A percentile compares a stretch with the other conserved stretches of the same genome.
Evolutionary conservation across 2,113 vertebrate species (phyloP).

Genomic region (Megaceryle torquata): DNA sequence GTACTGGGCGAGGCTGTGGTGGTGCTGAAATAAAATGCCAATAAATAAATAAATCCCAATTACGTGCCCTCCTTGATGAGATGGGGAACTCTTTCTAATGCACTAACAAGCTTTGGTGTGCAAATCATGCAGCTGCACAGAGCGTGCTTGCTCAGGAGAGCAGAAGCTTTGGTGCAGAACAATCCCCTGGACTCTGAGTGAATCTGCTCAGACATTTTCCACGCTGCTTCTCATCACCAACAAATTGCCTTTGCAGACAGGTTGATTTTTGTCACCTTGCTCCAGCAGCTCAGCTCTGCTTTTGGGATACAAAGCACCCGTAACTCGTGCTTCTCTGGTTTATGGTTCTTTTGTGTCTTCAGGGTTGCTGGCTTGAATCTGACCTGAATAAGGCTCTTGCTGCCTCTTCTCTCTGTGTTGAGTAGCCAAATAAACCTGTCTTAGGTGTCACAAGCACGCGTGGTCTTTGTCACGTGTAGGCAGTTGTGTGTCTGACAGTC

Average conservation of each 20-base stretch:
- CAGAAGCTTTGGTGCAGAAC: not conserved
- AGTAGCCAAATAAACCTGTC: not conserved
- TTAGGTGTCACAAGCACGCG: not conserved
- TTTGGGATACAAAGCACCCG: not conserved
- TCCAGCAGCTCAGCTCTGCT: not conserved
- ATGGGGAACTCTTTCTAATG: not conserved
- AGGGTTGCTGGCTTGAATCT: not conserved
- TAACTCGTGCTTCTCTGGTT: not conserved
- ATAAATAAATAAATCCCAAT: not conserved
- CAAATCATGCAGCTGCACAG: not conserved
- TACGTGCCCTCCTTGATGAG: rapidly evolving
- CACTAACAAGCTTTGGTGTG: not conserved
- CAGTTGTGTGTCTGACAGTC: not conserved
- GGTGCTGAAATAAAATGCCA: not conserved
- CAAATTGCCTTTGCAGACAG: not conserved
- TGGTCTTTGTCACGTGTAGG: not conserved
- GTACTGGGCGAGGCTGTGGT: rapidly evolving
- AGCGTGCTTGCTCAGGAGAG: not conserved
- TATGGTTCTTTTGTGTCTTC: not conserved
- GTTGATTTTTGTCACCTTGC: not conserved
- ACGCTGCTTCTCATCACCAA: not conserved
- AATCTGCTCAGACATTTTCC: not conserved
- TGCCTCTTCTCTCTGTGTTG: not conserved
- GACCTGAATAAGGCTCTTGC: not conserved
- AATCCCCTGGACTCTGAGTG: not conserved